These are phyloP conservation scores for Phymorhynchus buccinoides DNA, from an alignment of 1,140 invertebrate species.

Conservation along the genomic window DNA sequence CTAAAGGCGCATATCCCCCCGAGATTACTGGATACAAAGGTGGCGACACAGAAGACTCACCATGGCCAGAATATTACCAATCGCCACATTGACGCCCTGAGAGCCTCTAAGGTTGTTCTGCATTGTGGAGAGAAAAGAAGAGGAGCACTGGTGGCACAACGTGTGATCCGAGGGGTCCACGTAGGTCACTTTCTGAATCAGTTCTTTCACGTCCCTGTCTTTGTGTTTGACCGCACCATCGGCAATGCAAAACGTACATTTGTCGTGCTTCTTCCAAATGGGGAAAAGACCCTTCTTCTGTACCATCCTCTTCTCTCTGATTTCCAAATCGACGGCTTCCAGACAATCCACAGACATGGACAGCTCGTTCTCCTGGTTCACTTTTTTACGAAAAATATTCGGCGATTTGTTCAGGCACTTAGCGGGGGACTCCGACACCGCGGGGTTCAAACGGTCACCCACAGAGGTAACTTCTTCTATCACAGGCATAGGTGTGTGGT, in stretches of 20 bases:
- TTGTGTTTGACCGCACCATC: not conserved
- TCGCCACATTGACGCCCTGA: slow-evolving; percentile 34
- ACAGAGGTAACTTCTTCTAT: not conserved
- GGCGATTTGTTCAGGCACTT: not conserved
- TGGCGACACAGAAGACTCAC: slow-evolving; percentile 13
- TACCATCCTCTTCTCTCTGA: slow-evolving; percentile 27
- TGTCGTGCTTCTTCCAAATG: slow-evolving; percentile 33
- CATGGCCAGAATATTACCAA: slow-evolving; percentile 34
- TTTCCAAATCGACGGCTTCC: slow-evolving; percentile 29
- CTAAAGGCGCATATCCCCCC: not conserved
- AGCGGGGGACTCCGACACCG: not conserved
- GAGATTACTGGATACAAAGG: not conserved
- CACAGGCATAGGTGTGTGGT: not conserved
- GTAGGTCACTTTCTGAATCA: slow-evolving; percentile 1
- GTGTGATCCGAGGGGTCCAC: not conserved
- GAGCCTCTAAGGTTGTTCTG: slow-evolving; percentile 32
- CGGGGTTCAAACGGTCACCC: not conserved
- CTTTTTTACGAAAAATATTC: not conserved
- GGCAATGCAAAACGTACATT: slow-evolving; percentile 31
- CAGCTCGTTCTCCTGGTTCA: not conserved
- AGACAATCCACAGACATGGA: slow-evolving; percentile 32
- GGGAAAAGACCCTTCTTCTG: slow-evolving; percentile 22
- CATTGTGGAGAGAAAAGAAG: slow-evolving; percentile 17
- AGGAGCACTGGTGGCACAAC: slow-evolving; percentile 34
- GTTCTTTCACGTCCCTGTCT: not conserved